Percentiles rank a stretch among this genome's conserved stretches.
phyloP scores from a whole-genome alignment of 2,888 invertebrate species.

The Chesias legatella region DNA sequence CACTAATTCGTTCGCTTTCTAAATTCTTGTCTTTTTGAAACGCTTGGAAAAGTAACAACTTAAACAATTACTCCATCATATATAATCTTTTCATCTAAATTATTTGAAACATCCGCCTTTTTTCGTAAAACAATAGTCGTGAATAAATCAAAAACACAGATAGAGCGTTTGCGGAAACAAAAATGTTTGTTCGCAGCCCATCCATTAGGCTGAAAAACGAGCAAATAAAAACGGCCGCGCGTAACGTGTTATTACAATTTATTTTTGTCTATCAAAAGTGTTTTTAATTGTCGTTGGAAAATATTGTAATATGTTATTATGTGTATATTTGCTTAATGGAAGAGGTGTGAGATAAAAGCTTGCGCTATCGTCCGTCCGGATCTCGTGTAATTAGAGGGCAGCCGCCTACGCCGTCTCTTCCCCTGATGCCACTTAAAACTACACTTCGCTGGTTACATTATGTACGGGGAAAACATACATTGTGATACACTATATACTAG shows the following conservation, averaged over 20 bases:
- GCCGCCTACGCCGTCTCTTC: slow-evolving; percentile 42
- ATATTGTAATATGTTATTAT: slow-evolving; percentile 72
- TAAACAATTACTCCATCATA: neutral
- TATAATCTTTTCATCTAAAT: slow-evolving; percentile 30
- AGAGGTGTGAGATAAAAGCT: slow-evolving; percentile 75
- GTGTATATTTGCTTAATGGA: slow-evolving; percentile 78
- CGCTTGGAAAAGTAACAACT: too few relatives aligned
- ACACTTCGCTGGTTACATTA: slow-evolving; percentile 55
- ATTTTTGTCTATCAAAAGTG: slow-evolving; percentile 76
- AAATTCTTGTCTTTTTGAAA: too few relatives aligned
- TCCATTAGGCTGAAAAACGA: slow-evolving; percentile 54
- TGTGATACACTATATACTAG: slow-evolving; percentile 12
- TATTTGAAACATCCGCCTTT: slow-evolving; percentile 42
- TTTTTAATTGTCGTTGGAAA: slow-evolving; percentile 74
- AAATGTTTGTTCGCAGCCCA: slow-evolving; percentile 61
- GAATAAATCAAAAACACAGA: slow-evolving; percentile 55
- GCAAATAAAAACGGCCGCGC: slow-evolving; percentile 52
- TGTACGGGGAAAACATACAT: slow-evolving; percentile 39
- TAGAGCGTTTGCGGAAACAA: slow-evolving; percentile 52
- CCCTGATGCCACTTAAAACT: slow-evolving; percentile 73
- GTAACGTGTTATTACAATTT: slow-evolving; percentile 59
- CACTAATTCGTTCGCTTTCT: too few relatives aligned
- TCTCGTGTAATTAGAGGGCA: slow-evolving; percentile 74
- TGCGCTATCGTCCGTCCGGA: slow-evolving; percentile 71
- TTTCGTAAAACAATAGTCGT: slow-evolving; percentile 48